Base-by-base conservation (phyloP, 2,113 vertebrate species). In the Lagopus leucura region DNA sequence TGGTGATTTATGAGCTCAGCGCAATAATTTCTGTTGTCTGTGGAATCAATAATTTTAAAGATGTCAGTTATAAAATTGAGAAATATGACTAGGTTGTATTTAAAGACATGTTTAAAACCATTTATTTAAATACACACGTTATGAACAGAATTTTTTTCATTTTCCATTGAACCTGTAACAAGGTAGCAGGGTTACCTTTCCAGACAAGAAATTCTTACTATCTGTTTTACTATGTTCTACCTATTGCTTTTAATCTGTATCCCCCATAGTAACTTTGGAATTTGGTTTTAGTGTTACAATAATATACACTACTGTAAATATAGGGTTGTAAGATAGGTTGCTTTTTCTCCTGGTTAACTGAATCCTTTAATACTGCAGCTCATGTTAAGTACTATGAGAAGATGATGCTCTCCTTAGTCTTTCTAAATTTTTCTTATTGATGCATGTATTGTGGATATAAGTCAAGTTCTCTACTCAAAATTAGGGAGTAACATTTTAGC, bases 41-140 rank as follows among this genome's bases (percentile, higher is more conserved):
- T 95, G 91, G 86, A 93, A 92, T 96, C 86, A 91, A 77, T 96
- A 91, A 82, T 92, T 84, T 91, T 81, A 36, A 92, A 89, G 82
- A 82, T 77, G 15, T 45, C 58, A 63, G 66, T 25, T 2, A 65
- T 77, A 52, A 94, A 82, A 76, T 8, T 65, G 61, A 45, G 65
- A 43, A n/a, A 79, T 43, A 66, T 89, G 32, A 45, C 47, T 85
- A 74, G 67, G 82, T 82, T 65, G 89, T 93, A 13, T 89, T 92
- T 82, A 92, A 94, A 81, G 50, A 66, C 47, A 6, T 77, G 8
- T 85, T 54, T 86, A 25, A 87, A 86, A 58, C 21, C 73, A 52
- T 77, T 87, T 76, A 52, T 77, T 87, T 83, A 60, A 93, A 74
- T 57, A 66, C 32, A 11, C 32, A 43, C 0, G 0, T 38, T 38